Base-by-base conservation (phyloP, 1,140 invertebrate genomes). In the Dendrolimus kikuchii region DNA sequence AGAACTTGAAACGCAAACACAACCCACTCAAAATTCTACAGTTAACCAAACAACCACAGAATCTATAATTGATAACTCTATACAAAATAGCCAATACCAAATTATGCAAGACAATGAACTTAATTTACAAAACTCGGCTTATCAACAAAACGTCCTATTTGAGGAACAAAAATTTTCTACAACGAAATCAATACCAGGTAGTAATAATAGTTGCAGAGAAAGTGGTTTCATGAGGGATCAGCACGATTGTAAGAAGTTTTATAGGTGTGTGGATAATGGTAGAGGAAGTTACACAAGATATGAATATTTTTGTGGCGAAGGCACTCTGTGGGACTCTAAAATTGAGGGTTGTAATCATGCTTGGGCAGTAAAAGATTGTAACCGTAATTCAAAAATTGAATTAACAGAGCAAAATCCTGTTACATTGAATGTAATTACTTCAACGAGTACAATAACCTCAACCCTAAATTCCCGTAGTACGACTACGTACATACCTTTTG, bases 201-300 rank as follows among this genome's bases (percentile, higher is more conserved):
- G 51, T 39, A 72, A 69, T 37, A 70, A 59, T 37, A 71, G 77
- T 59, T 81, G 89, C 72, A 55, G 67, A 50, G 59, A 71, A 51
- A 89, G 89, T 69, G 89, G 89, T 45, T 93, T 92, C 66, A 81
- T 89, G 55, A 83, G 88, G 2, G 88, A 92, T 65, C 67, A 72
- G 40, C 84, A 88, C 7, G 87, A 93, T 58, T 94, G 93, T 64
- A 88, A 88, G 51, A 91, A 90, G 65, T 94, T 94, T 66, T 93
- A 92, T 65, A 88, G 92, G 53, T 94, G 92, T 66, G 91, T 92
- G 5, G 89, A 91, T 63, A 88, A 90, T 61, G 90, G 89, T 40
- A 75, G 87, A 53, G 89, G 89, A 5, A 85, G 84, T 43, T 92
- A 86, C 62, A 88, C 64, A 38, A 88, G 88, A 66, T 91, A 92